phyloP scores from a whole-genome alignment of 1,140 invertebrate species.

The Drosophila dunni region DNA sequence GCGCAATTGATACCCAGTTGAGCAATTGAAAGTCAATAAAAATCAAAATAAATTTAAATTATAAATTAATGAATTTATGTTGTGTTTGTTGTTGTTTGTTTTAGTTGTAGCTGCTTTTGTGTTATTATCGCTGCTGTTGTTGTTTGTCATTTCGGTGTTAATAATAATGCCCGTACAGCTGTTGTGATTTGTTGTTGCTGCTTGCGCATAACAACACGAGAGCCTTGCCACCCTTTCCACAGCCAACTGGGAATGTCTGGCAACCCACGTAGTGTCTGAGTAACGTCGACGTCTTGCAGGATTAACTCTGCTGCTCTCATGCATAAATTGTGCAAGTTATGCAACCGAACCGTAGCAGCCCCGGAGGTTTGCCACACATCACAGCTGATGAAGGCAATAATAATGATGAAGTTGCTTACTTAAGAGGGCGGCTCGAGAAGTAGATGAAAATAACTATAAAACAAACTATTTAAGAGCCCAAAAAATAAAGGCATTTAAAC shows the following conservation, averaged over 20 bases:
- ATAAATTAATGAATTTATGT: conserved; percentile 5
- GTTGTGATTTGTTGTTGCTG: conserved; percentile 48
- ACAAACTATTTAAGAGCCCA: too few relatives aligned
- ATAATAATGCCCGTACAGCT: conserved; percentile 49
- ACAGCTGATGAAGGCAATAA: conserved; percentile 2
- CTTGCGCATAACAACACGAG: conserved; percentile 50
- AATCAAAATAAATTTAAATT: conserved; percentile 24
- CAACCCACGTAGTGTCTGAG: conserved; percentile 37
- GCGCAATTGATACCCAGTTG: not conserved
- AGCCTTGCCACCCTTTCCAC: conserved; percentile 19
- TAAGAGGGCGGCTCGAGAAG: not conserved
- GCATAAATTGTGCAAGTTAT: conserved; percentile 76
- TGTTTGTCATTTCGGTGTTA: conserved; percentile 60
- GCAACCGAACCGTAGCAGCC: conserved; percentile 25
- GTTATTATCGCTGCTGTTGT: conserved; percentile 14
- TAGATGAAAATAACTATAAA: too few relatives aligned
- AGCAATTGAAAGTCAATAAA: conserved; percentile 6
- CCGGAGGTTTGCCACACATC: conserved; percentile 6
- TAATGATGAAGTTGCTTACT: conserved; percentile 3
- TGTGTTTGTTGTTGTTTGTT: conserved; percentile 1
- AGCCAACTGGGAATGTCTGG: conserved; percentile 44
- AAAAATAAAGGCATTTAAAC: too few relatives aligned
- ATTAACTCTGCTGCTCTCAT: conserved; percentile 73
- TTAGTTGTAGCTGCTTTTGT: not conserved
- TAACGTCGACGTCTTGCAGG: conserved; percentile 50